These are phyloP conservation scores for Anniella stebbinsi DNA, from an alignment of 2,797 vertebrate species.

Conservation along the genomic window DNA sequence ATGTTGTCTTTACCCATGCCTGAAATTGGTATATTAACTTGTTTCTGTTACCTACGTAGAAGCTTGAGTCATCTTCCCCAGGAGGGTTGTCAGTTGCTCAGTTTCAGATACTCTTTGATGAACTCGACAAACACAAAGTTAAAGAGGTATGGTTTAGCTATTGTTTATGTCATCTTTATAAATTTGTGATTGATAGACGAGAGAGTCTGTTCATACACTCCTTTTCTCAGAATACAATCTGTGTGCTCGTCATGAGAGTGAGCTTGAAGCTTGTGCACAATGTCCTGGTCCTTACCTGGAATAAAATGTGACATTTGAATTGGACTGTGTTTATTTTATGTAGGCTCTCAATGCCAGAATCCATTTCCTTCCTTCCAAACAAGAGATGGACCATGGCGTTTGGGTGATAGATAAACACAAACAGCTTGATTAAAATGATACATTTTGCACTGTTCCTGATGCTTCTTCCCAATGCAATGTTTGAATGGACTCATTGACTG, in stretches of 20 bases:
- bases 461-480: background rate
- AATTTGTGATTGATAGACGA: background rate
- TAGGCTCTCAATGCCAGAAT: background rate
- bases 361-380: background rate
- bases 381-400: background rate
- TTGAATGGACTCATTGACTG: background rate
- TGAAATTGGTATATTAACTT: constrained; percentile 30
- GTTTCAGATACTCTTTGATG: constrained; percentile 90
- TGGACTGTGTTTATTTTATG: background rate
- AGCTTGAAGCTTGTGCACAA: background rate
- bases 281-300: background rate
- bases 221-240: background rate
- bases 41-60: constrained; percentile 75
- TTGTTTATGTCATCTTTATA: background rate
- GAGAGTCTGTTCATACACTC: background rate
- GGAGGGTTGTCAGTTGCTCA: constrained; percentile 80
- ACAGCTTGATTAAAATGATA: background rate
- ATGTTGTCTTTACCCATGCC: background rate
- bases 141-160: constrained; percentile 83
- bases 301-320: background rate
- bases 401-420: background rate
- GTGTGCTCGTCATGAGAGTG: background rate
- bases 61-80: constrained; percentile 68
- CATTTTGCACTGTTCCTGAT: background rate
- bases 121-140: constrained; percentile 89